phyloP scores from a whole-genome alignment of 2,797 vertebrate species.

The Phrynocephalus guinanensis region DNA sequence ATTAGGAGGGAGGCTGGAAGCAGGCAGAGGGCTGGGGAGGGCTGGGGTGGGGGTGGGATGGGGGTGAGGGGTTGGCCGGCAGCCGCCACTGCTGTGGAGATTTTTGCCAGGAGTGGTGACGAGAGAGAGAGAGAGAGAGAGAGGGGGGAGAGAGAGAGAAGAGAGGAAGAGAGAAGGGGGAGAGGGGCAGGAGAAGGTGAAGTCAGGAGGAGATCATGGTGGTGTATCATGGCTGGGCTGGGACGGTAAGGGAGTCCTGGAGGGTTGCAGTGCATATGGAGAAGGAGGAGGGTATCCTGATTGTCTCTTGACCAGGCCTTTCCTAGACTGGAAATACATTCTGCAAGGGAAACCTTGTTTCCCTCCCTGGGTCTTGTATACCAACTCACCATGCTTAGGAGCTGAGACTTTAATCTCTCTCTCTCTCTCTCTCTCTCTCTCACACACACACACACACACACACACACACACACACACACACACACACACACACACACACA shows the following conservation, averaged over 20 bases:
- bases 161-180: constrained; percentile 22
- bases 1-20: constrained; percentile 82
- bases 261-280: background rate
- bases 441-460: no score
- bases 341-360: background rate
- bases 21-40: constrained; percentile 78
- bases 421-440: background rate
- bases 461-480: no score
- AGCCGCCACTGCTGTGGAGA: constrained; percentile 18
- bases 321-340: constrained; percentile 66
- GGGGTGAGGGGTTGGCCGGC: constrained; percentile 64
- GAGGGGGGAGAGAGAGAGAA: no score
- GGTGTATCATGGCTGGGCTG: background rate
- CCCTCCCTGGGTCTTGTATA: background rate
- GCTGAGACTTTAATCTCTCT: no score
- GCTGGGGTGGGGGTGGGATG: constrained; percentile 61
- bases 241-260: constrained; percentile 50
- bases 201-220: constrained; percentile 26
- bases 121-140: background rate
- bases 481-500: no score
- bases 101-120: background rate
- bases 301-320: constrained; percentile 70
- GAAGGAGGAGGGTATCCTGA: constrained; percentile 59
- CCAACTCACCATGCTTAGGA: background rate
- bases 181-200: background rate